These are phyloP conservation scores for Anisognathus igniventris DNA, from an alignment of 2,797 vertebrate species.

Conservation along the genomic window DNA sequence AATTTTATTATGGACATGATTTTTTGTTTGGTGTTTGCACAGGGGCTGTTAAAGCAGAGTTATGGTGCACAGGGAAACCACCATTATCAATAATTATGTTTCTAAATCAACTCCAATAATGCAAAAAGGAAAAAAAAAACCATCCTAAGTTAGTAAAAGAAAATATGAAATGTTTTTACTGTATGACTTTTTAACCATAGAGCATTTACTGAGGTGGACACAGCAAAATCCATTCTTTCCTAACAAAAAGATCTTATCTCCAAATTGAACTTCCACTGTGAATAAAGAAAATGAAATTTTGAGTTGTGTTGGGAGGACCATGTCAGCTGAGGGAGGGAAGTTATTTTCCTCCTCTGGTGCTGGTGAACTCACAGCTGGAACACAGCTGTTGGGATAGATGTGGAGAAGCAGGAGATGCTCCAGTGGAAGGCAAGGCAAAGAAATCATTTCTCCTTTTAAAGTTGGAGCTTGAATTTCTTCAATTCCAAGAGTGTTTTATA, in stretches of 20 bases:
- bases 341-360: neutral
- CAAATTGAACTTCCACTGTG: neutral
- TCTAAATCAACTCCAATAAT: neutral
- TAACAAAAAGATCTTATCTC: neutral
- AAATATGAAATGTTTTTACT: neutral
- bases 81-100: neutral
- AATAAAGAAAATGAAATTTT: neutral
- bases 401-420: neutral
- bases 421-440: neutral
- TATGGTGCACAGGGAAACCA: neutral
- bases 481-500: neutral
- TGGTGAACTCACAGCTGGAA: neutral
- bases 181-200: neutral
- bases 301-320: neutral
- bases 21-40: neutral
- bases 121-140: neutral
- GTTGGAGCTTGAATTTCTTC: neutral
- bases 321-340: neutral
- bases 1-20: rapidly evolving
- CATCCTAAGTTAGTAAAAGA: neutral
- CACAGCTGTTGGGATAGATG: neutral
- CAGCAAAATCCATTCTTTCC: rapidly evolving
- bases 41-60: neutral
- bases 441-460: neutral
- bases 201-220: neutral